Base-by-base conservation (phyloP, 1,140 invertebrate species). In the Brachionus koreanus region DNA sequence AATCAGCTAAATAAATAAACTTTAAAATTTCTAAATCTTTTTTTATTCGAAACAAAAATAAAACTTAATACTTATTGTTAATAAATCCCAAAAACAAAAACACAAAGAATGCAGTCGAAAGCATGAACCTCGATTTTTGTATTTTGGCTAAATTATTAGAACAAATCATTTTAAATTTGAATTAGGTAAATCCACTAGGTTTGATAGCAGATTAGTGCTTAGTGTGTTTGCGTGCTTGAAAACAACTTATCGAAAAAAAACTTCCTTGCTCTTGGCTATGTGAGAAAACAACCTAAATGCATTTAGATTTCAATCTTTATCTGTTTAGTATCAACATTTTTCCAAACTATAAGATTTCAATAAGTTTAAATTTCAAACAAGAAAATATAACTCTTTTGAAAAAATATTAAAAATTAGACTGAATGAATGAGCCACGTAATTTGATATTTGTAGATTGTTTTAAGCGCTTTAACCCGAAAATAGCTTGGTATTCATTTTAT, bases 401-500 rank as follows among this genome's bases (percentile, higher is more conserved):
- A 52, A 52, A n/a, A n/a, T n/a, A n/a, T n/a, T n/a, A n/a, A 23
- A 57, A 57, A 57, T 19, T 19, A 57, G 19, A 57, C 9, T 19
- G 49, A 57, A 25, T 23, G 49, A 57, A 57, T 23, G 49, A 57
- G 19, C 49, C 49, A 57, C 49, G 49, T 57, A 57, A 57, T 9
- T 57, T 57, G 49, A 57, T 57, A 57, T 57, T 57, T 57, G 49
- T 9, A 57, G 49, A 57, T 57, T 57, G 49, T 57, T 57, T 25
- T 57, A 57, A 57, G 49, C 49, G 49, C 49, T 57, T 57, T 57
- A 57, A 57, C 49, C 49, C 49, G n/a, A 57, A 57, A 57, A 57
- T 19, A 57, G 49, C n/a, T 57, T 57, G 49, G 49, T 57, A 57
- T 57, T 57, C 49, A 57, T 57, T 57, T 57, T 23, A 57, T 57